phyloP scores from a whole-genome alignment of 2,113 vertebrate species.

The Pristiophorus japonicus region DNA sequence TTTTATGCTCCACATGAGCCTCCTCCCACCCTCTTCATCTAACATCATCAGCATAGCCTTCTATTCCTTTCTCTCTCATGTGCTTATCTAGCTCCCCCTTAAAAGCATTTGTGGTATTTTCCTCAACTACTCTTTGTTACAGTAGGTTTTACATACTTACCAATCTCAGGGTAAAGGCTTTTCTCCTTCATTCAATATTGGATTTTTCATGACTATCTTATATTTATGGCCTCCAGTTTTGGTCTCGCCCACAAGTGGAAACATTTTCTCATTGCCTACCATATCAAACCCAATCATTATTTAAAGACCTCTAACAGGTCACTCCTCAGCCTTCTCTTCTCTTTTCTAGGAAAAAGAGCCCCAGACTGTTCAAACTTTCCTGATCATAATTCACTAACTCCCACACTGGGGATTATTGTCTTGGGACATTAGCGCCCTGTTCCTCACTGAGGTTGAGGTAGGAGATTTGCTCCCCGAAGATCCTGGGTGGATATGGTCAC shows the following conservation, averaged over 20 bases:
- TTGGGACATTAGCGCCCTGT: background rate
- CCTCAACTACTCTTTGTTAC: too few relatives aligned
- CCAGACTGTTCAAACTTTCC: too few relatives aligned
- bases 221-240: too few relatives aligned
- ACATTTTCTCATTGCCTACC: too few relatives aligned
- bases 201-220: background rate
- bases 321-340: too few relatives aligned
- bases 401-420: background rate
- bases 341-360: too few relatives aligned
- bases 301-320: too few relatives aligned
- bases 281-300: too few relatives aligned
- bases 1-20: background rate
- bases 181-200: background rate
- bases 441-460: too few relatives aligned
- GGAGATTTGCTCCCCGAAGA: too few relatives aligned
- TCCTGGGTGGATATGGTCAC: too few relatives aligned
- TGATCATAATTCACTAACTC: background rate
- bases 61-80: background rate
- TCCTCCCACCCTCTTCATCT: background rate
- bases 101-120: background rate
- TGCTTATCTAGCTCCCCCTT: background rate
- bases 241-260: too few relatives aligned
- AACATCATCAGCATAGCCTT: background rate
- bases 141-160: background rate
- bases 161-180: background rate